These are phyloP conservation scores for Eristalis arbustorum DNA, from an alignment of 2,888 invertebrate species.

Conservation along the genomic window DNA sequence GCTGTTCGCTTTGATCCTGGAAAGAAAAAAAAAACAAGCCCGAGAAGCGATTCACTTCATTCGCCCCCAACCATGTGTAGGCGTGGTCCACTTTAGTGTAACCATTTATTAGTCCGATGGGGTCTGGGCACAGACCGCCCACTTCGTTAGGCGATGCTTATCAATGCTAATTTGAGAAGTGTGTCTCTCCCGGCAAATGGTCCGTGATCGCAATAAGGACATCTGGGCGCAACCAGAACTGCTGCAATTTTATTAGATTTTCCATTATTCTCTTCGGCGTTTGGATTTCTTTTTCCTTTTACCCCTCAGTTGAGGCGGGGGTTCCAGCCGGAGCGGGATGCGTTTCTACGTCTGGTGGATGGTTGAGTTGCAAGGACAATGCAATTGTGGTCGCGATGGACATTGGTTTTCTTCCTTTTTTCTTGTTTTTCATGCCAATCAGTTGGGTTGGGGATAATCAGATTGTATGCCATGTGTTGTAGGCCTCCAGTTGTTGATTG, in stretches of 20 bases:
- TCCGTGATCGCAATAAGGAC: conserved; percentile 16
- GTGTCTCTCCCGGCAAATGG: conserved; percentile 38
- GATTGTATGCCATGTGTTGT: neutral
- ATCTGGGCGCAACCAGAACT: conserved; percentile 10
- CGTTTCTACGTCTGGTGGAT: neutral
- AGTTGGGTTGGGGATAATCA: neutral
- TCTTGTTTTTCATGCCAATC: neutral
- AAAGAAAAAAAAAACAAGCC: neutral
- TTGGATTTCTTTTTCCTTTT: neutral
- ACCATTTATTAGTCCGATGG: conserved; percentile 60
- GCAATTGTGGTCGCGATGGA: neutral
- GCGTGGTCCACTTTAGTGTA: conserved; percentile 47
- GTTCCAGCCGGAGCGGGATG: neutral
- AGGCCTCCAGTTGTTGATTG: neutral
- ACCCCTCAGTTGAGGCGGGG: too few species aligned
- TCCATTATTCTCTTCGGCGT: conserved; percentile 20
- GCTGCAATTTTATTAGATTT: conserved; percentile 54
- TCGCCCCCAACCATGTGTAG: neutral
- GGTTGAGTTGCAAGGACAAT: neutral
- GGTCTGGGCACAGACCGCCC: conserved; percentile 36
- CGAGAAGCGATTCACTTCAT: neutral
- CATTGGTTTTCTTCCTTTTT: neutral
- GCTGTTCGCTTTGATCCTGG: conserved; percentile 30
- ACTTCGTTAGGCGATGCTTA: conserved; percentile 60
- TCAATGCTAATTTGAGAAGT: conserved; percentile 65